These are phyloP conservation scores for Pterocles gutturalis DNA, from an alignment of 2,113 vertebrate species.

Conservation along the genomic window DNA sequence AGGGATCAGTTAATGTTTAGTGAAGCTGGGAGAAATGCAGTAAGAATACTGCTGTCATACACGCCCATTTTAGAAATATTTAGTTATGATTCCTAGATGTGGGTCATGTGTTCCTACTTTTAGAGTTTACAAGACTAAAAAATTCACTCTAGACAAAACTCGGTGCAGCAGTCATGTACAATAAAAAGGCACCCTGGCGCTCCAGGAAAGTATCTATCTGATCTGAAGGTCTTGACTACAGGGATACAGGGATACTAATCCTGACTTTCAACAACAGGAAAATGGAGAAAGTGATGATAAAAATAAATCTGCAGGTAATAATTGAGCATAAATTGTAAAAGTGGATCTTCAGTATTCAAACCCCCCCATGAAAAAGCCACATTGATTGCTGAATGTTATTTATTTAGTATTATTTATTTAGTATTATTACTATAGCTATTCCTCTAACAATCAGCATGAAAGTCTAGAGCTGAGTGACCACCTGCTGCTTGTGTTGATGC, in stretches of 20 bases:
- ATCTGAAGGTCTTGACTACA: background rate
- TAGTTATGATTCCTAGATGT: background rate
- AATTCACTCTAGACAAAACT: background rate
- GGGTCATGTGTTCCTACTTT: background rate
- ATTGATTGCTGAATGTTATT: background rate
- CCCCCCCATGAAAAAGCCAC: background rate
- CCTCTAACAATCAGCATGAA: background rate
- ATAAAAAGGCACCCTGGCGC: slow-evolving; percentile 23
- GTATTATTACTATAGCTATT: background rate
- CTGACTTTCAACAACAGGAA: background rate
- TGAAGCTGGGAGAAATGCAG: background rate
- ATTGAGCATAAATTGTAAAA: background rate
- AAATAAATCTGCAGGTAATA: slow-evolving; percentile 1
- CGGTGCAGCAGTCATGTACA: background rate
- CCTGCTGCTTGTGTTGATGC: slow-evolving; percentile 54
- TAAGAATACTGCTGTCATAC: background rate
- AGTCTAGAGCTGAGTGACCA: slow-evolving; percentile 45
- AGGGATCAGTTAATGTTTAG: background rate
- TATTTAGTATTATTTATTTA: background rate
- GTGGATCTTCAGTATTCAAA: background rate
- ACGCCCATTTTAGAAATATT: background rate
- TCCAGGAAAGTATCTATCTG: background rate
- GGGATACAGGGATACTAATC: background rate
- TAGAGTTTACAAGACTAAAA: background rate
- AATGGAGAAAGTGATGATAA: background rate